Evolutionary conservation across 2,113 vertebrate species (phyloP), one percentile per base, ranked within the genome.

Genomic region (Tauraco erythrolophus): DNA sequence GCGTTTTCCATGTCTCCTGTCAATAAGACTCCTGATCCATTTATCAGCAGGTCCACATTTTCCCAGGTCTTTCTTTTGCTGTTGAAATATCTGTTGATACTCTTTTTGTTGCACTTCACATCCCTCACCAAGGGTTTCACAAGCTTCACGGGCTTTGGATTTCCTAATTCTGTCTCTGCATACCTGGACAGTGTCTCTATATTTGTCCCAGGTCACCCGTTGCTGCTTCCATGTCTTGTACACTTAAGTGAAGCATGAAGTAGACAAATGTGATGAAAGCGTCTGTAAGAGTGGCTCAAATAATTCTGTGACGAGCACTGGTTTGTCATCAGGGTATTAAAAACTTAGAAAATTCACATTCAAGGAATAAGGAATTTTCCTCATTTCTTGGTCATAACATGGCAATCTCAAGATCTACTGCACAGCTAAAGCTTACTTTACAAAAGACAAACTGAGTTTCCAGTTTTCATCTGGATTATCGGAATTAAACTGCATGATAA

Each of bases 61-160:
- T 51, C 33, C 19, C 8, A 19, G 6, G 18, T 33, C 9, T 68
- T 66, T 48, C 7, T 80, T 68, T 76, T 28, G 24, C 10, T 72
- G 9, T 4, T 66, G 22, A 71, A 58, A 24, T 89, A 48, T 4
- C n/a, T 31, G 4, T 6, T 37, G 28, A 23, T 1, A 12, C 1
- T 3, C 2, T 53, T 77, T 62, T 37, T n/a, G 4, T 46, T 58
- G 37, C 6, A 13, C 16, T 75, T 68, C 45, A 80, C 4, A 58
- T 19, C 13, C 2, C 17, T 68, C 0, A 0, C 3, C 39, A 33
- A 8, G 4, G 41, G 12, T 14, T 43, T 65, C 11, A n/a, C 81
- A 0, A 17, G 45, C 21, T 33, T 5, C 0, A 4, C 3, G 1
- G 11, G 15, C 7, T 91, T 56, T 74, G 21, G 17, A 33, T 91